phyloP scores from a whole-genome alignment of 92 coral and sea anemone genomes.

The Umimayanthus kanabou region DNA sequence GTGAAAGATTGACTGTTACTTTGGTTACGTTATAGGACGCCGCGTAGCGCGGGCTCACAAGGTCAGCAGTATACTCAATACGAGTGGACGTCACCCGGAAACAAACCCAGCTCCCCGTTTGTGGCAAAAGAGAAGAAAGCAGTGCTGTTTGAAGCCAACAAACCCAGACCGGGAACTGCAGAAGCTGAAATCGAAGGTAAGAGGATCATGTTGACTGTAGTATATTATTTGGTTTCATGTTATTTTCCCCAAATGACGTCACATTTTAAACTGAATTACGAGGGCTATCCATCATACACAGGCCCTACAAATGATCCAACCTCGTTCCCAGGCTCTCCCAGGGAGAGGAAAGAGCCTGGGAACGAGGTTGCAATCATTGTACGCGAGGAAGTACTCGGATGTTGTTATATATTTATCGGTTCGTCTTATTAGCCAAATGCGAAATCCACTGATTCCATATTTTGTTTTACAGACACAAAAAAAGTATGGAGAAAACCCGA shows the following conservation, averaged over 20 bases:
- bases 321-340: too few relatives aligned
- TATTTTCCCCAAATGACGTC: background rate
- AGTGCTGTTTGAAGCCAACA: conserved; percentile 59
- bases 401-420: background rate
- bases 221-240: background rate
- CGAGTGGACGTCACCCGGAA: conserved; percentile 87
- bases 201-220: background rate
- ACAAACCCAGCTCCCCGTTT: conserved; percentile 94
- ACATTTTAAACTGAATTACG: background rate
- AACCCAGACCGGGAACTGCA: conserved; percentile 93
- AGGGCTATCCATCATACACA: too few relatives aligned
- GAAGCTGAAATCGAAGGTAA: conserved; percentile 98
- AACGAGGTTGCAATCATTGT: too few relatives aligned
- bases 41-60: conserved; percentile 67
- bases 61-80: conserved; percentile 78
- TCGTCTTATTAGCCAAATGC: background rate
- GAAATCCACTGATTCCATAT: background rate
- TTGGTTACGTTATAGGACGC: conserved; percentile 62
- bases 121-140: conserved; percentile 76
- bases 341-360: too few relatives aligned
- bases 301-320: background rate
- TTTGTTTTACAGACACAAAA: background rate
- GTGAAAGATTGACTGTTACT: background rate
- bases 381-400: background rate
- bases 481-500: background rate